Conservation (phyloP, 2,113 vertebrate genomes). For the Myrmophylax atrothorax region DNA sequence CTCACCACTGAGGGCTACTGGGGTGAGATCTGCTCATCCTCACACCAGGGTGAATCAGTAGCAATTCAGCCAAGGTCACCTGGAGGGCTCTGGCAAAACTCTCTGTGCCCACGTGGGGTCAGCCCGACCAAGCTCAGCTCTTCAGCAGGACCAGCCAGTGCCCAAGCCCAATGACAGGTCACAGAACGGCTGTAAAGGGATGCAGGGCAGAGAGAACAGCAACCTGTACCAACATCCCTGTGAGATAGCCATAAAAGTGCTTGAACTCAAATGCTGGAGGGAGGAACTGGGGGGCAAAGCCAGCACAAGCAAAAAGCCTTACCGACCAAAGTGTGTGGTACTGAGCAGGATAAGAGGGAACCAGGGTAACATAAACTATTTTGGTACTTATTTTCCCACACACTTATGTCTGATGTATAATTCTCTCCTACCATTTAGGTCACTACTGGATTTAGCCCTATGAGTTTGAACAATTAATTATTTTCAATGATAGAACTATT, state of each 20-base stretch:
- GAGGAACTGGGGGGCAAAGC: background rate
- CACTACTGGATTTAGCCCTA: constrained; percentile 34
- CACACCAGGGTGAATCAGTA: background rate
- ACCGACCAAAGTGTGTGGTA: background rate
- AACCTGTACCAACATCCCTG: background rate
- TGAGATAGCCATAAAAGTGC: background rate
- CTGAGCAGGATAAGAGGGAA: background rate
- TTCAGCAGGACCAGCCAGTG: background rate
- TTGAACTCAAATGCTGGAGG: background rate
- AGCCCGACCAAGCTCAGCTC: background rate
- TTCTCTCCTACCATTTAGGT: background rate
- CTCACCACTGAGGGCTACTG: background rate
- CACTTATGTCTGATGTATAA: background rate
- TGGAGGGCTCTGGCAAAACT: background rate
- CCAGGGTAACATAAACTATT: background rate
- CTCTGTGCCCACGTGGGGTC: fast-evolving
- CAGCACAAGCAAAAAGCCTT: background rate
- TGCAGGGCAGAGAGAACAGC: background rate
- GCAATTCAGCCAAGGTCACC: background rate
- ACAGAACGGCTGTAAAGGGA: background rate
- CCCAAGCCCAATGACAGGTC: fast-evolving
- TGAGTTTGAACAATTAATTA: constrained; percentile 64
- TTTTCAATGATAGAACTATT: constrained; percentile 50
- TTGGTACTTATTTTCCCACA: background rate
- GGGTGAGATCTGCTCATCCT: background rate